phyloP scores from a whole-genome alignment of 2,888 invertebrate species.

The Anodontia alba region DNA sequence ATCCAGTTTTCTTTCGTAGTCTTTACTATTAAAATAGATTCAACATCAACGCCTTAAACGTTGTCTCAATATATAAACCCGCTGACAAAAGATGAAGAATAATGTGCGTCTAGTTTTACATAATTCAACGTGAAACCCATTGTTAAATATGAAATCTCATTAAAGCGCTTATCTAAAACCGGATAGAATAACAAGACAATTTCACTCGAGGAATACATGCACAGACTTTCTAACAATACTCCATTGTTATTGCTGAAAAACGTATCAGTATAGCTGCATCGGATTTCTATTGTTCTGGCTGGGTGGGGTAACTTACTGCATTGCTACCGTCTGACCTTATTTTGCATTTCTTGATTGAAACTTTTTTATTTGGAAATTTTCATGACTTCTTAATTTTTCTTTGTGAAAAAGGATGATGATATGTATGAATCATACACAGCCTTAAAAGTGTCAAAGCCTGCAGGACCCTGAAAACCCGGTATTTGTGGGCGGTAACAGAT shows the following conservation, averaged over 20 bases:
- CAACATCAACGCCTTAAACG: too few species aligned
- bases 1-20: too few species aligned
- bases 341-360: conserved; percentile 1
- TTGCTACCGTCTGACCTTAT: not conserved
- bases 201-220: conserved; percentile 10
- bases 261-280: not conserved
- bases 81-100: conserved; percentile 3
- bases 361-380: not conserved
- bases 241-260: not conserved
- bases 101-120: conserved; percentile 6
- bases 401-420: not conserved
- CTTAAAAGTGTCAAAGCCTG: not conserved
- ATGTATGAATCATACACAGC: not conserved
- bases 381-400: not conserved
- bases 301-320: conserved; percentile 9
- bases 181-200: not conserved
- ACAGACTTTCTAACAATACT: not conserved
- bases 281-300: not conserved
- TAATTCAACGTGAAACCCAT: conserved; percentile 8
- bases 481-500: not conserved
- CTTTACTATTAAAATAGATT: too few species aligned
- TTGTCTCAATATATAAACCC: too few species aligned
- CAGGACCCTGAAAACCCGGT: not conserved
- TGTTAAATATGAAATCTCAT: conserved; percentile 19
- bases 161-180: conserved; percentile 9